These are phyloP conservation scores for Elegia similella DNA, from an alignment of 2,888 invertebrate species.

Conservation along the genomic window DNA sequence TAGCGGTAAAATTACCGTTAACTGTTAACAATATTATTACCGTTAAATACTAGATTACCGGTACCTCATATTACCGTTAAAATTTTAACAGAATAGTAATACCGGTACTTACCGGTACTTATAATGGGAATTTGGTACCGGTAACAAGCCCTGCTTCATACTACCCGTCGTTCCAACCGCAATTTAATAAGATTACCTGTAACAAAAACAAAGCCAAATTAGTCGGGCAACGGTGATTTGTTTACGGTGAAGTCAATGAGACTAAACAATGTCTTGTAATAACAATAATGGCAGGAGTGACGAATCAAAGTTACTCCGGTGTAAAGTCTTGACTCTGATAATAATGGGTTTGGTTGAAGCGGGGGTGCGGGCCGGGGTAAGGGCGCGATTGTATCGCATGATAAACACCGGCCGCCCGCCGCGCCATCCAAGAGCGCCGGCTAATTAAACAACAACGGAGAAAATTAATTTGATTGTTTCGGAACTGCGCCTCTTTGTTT, in stretches of 20 bases:
- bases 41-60: too few relatives aligned
- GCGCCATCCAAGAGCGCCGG: constrained; percentile 73
- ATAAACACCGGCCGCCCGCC: constrained; percentile 78
- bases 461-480: constrained; percentile 80
- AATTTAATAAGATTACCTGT: constrained; percentile 60
- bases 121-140: too few relatives aligned
- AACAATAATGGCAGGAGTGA: constrained; percentile 75
- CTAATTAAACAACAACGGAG: constrained; percentile 81
- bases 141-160: too few relatives aligned
- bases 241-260: constrained; percentile 67
- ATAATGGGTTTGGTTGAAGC: constrained; percentile 73
- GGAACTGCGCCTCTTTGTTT: constrained; percentile 74
- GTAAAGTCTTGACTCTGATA: constrained; percentile 76
- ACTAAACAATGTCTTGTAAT: constrained; percentile 69
- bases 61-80: too few relatives aligned
- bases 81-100: too few relatives aligned
- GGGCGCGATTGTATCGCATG: constrained; percentile 76
- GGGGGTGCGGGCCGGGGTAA: constrained; percentile 40
- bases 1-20: too few relatives aligned
- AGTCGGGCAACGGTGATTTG: constrained; percentile 61
- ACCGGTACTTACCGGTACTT: too few relatives aligned
- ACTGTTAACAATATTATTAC: too few relatives aligned
- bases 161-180: constrained; percentile 26
- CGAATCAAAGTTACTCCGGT: constrained; percentile 75
- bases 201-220: constrained; percentile 71